Conservation (phyloP, 92 coral and sea anemone species). For the Siderastrea radians region DNA sequence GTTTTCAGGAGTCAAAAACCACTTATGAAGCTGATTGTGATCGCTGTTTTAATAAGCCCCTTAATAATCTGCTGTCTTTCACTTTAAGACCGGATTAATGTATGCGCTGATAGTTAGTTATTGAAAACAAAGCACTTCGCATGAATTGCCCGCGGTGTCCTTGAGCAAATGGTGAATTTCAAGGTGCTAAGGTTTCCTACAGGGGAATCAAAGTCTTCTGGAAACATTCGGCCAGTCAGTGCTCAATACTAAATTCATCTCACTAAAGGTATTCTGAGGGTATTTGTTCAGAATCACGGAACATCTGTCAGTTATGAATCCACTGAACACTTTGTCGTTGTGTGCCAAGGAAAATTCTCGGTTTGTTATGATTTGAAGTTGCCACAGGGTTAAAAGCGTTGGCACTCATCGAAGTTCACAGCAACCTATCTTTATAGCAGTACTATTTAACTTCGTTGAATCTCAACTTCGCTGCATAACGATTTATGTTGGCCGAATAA, state of each 20-base stretch:
- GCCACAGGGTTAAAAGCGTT: background rate
- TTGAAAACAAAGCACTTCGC: constrained; percentile 27
- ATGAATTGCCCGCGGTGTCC: constrained; percentile 2
- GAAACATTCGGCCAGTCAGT: background rate
- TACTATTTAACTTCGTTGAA: background rate
- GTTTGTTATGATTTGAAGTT: background rate
- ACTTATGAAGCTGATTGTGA: constrained; percentile 16
- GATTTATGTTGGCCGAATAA: background rate
- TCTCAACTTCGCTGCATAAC: background rate
- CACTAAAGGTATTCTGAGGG: constrained; percentile 35
- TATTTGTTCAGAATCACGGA: constrained; percentile 24
- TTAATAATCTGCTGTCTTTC: constrained; percentile 47
- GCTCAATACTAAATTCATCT: background rate
- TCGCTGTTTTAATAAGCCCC: constrained; percentile 45
- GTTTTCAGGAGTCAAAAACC: constrained; percentile 15
- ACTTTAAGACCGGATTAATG: constrained; percentile 40
- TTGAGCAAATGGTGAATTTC: constrained; percentile 7
- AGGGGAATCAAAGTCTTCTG: background rate
- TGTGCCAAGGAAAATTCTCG: background rate
- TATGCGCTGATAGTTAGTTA: constrained; percentile 46
- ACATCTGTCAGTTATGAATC: constrained; percentile 28
- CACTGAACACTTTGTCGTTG: constrained; percentile 5
- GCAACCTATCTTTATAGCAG: background rate
- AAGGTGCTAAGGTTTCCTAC: background rate
- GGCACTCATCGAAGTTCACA: background rate